Percentiles rank a stretch among this genome's conserved stretches.
These are phyloP conservation scores for human DNA, from an alignment of 2,113 vertebrate species.

Conservation along the genomic window GRCh38 chr3:132348001-132348500, in stretches of 20 bases:
- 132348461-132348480: not conserved
- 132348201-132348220: not conserved
- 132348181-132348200: not conserved
- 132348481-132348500: not conserved
- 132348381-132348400: not conserved
- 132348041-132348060: not conserved
- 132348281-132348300: not conserved
- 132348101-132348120: not conserved
- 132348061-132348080: not conserved
- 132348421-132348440: not conserved
- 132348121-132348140: not conserved
- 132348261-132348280: not conserved
- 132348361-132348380: not conserved
- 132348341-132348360: not conserved
- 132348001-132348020: not conserved
- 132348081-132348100: not conserved
- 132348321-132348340: not conserved
- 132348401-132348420: not conserved
- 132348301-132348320: not conserved
- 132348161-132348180: not conserved
- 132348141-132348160: not conserved
- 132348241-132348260: not conserved
- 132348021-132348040: not conserved
- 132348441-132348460: not conserved
- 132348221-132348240: not conserved